Evolutionary conservation across 2,888 invertebrate species (phyloP).

Genomic region (Pandemis corylana): DNA sequence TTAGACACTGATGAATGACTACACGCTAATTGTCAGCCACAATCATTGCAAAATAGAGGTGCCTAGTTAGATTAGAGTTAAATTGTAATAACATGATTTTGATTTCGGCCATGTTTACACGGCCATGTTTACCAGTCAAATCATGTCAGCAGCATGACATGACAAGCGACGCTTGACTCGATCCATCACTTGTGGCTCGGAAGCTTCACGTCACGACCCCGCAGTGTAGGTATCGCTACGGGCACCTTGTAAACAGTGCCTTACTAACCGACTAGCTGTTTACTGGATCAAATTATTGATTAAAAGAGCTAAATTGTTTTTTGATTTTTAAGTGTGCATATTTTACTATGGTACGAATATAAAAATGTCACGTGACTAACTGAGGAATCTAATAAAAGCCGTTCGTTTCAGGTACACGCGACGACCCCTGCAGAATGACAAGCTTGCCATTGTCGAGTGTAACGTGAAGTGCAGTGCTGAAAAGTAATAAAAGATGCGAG

Average conservation of each 20-base stretch:
- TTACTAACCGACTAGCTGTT: conserved; percentile 3
- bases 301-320: not conserved
- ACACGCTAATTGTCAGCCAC: conserved; percentile 5
- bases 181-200: no score
- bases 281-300: not conserved
- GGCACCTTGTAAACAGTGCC: no score
- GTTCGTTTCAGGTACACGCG: conserved; percentile 30
- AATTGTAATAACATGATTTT: conserved; percentile 7
- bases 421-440: conserved; percentile 28
- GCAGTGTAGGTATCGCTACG: no score
- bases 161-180: no score
- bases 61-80: conserved; percentile 19
- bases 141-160: no score
- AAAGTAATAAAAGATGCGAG: conserved; percentile 35
- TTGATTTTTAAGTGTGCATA: not conserved
- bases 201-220: no score
- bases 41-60: not conserved
- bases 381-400: conserved; percentile 15
- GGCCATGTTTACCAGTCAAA: no score
- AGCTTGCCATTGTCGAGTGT: conserved; percentile 26
- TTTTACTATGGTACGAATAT: not conserved
- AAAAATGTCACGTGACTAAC: not conserved
- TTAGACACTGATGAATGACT: conserved; percentile 9
- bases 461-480: conserved; percentile 32
- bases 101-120: not conserved